Evolutionary conservation across 2,888 invertebrate species (phyloP).

Genomic region (Ophion slaviceki): DNA sequence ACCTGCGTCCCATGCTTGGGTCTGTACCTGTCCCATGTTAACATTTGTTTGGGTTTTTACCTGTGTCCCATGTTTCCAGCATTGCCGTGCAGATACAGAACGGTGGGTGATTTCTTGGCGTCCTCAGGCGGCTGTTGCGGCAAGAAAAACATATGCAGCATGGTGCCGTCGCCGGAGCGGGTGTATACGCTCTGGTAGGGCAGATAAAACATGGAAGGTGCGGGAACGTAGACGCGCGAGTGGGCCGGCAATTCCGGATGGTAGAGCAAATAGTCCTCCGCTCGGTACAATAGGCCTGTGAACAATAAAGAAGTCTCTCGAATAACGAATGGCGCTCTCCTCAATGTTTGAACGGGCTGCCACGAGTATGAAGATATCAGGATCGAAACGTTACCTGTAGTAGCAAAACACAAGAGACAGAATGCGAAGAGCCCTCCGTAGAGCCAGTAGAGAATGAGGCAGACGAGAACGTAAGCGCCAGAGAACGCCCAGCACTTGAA

Average conservation of each 20-base stretch:
- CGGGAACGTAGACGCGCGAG: conserved; percentile 94
- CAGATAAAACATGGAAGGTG: conserved; percentile 93
- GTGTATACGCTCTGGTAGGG: conserved; percentile 94
- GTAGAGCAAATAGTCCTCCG: conserved; percentile 93
- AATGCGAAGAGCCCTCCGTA: conserved; percentile 92
- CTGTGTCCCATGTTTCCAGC: conserved; percentile 98
- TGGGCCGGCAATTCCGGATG: conserved; percentile 96
- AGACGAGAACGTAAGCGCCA: conserved; percentile 89
- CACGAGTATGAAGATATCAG: neutral
- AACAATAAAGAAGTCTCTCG: too few relatives aligned
- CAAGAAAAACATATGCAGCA: conserved; percentile 92
- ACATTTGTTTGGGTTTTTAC: conserved; percentile 78
- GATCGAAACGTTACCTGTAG: conserved; percentile 85
- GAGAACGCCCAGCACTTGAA: conserved; percentile 92
- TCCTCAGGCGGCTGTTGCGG: conserved; percentile 88
- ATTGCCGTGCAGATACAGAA: conserved; percentile 97
- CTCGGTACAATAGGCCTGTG: conserved; percentile 92
- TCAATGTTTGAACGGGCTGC: too few relatives aligned
- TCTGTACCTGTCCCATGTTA: neutral
- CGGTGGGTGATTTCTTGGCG: conserved; percentile 90
- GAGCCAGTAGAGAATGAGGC: conserved; percentile 92
- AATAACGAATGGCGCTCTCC: too few relatives aligned
- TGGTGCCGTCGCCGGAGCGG: conserved; percentile 90
- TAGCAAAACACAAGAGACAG: conserved; percentile 88
- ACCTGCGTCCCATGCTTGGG: too few relatives aligned